Evolutionary conservation across 2,797 vertebrate genomes (phyloP), one percentile per base, ranked within the genome.

Genomic region (Podarcis siculus): DNA sequence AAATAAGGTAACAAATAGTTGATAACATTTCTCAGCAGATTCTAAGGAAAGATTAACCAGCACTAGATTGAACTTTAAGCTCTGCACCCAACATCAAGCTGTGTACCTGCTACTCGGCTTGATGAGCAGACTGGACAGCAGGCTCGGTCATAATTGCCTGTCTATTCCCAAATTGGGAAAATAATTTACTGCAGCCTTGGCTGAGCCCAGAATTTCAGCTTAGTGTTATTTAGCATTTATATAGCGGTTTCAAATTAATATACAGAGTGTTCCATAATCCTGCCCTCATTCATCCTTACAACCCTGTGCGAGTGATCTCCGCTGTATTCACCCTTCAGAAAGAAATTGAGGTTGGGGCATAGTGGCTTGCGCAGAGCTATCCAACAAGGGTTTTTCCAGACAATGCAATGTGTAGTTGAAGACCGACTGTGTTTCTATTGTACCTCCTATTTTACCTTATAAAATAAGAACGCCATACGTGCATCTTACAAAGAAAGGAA

Each of bases 1-100:
- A 92, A 92, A 89, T 82, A 88, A 83, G 42, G 84, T 78, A 89
- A 91, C 32, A 39, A 91, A 92, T 7, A 92, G 88, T 77, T 10
- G 25, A 87, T 35, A 85, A 79, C 17, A 17, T 87, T 93, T 92
- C 55, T 76, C 89, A 89, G n/a, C 25, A 17, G 84, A 72, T 78
- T 84, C 61, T 58, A 49, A 89, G 79, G 83, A 67, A 76, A 89
- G 84, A 85, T 82, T 76, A 86, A 76, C 32, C 27, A 30, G 71
- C 30, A 67, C 71, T 75, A 77, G 87, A 71, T 83, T 86, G 92
- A 92, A 91, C 61, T 32, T 49, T 85, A 87, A 87, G 71, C 27
- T 76, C 5, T 37, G 79, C 61, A 0, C 8, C 23, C 87, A 83
- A 30, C 79, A 55, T 92, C n/a, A 55, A n/a, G 32, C 67, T 58